These are phyloP conservation scores for Euproctis similis DNA, from an alignment of 2,888 invertebrate species.

Conservation along the genomic window DNA sequence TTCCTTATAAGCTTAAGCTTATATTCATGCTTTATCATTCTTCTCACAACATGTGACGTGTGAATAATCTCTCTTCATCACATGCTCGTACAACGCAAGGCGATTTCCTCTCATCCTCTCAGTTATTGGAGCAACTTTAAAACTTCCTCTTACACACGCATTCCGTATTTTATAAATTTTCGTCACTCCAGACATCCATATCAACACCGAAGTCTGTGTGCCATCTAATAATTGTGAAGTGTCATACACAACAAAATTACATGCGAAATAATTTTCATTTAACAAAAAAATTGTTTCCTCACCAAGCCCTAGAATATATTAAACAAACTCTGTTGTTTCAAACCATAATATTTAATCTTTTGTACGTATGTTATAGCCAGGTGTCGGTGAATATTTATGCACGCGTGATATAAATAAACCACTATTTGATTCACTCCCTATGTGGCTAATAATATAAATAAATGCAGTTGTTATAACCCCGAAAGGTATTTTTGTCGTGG, in stretches of 20 bases:
- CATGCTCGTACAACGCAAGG: too few species aligned
- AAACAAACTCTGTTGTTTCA: too few species aligned
- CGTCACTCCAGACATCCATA: too few species aligned
- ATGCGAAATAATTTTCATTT: slow-evolving; percentile 18
- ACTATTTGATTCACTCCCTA: slow-evolving; percentile 24
- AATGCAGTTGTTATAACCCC: slow-evolving; percentile 25
- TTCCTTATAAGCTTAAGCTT: too few species aligned
- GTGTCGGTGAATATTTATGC: slow-evolving; percentile 27
- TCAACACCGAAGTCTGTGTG: too few species aligned
- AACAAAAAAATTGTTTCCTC: slow-evolving; percentile 18
- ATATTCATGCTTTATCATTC: too few species aligned
- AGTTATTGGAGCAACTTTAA: too few species aligned
- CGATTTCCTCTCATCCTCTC: too few species aligned
- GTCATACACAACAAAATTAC: slow-evolving; percentile 5
- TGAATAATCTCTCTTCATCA: too few species aligned
- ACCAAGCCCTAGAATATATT: slow-evolving; percentile 7
- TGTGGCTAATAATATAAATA: slow-evolving; percentile 20
- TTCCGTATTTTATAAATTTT: too few species aligned
- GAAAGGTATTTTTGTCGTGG: slow-evolving; percentile 22
- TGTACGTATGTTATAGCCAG: slow-evolving; percentile 30
- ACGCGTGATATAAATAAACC: slow-evolving; percentile 43
- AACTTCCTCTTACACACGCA: too few species aligned
- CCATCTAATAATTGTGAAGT: slow-evolving; percentile 15
- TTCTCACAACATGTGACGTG: too few species aligned
- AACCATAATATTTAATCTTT: slow-evolving; percentile 23